Evolutionary conservation across 35 echinoderm and acorn worm species (phyloP).

Genomic region (Apostichopus californicus): DNA sequence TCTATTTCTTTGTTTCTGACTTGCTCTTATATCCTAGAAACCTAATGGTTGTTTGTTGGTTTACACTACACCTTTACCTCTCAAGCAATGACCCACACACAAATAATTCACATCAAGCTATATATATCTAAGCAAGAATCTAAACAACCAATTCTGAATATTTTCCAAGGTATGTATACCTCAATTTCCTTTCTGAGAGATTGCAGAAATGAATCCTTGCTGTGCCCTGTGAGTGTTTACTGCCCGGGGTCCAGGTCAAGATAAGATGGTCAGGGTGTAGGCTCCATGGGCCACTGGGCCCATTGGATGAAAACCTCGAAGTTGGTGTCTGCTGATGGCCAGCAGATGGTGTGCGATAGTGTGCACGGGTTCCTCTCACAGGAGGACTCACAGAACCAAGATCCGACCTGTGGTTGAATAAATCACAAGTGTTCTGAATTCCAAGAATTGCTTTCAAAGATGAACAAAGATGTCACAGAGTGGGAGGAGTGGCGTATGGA

Average conservation of each 20-base stretch:
- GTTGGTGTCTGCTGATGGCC: not conserved
- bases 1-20: too few relatives aligned
- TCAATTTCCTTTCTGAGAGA: constrained; percentile 62
- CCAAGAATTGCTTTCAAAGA: too few relatives aligned
- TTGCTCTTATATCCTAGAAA: too few relatives aligned
- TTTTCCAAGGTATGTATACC: constrained; percentile 18
- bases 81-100: too few relatives aligned
- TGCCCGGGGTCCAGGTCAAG: constrained; percentile 36
- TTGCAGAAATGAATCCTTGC: constrained; percentile 57
- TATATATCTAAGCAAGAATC: too few relatives aligned
- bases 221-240: constrained; percentile 11
- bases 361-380: constrained; percentile 49
- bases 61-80: too few relatives aligned
- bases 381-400: constrained; percentile 46
- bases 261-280: constrained; percentile 56
- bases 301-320: not conserved
- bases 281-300: constrained; percentile 38
- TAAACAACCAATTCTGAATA: too few relatives aligned
- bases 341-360: not conserved
- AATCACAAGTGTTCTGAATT: too few relatives aligned
- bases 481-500: too few relatives aligned
- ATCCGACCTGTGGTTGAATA: not conserved
- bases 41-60: too few relatives aligned
- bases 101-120: too few relatives aligned
- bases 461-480: too few relatives aligned